Evolutionary conservation across 2,797 vertebrate genomes (phyloP).

Genomic region (Sternotherus odoratus): DNA sequence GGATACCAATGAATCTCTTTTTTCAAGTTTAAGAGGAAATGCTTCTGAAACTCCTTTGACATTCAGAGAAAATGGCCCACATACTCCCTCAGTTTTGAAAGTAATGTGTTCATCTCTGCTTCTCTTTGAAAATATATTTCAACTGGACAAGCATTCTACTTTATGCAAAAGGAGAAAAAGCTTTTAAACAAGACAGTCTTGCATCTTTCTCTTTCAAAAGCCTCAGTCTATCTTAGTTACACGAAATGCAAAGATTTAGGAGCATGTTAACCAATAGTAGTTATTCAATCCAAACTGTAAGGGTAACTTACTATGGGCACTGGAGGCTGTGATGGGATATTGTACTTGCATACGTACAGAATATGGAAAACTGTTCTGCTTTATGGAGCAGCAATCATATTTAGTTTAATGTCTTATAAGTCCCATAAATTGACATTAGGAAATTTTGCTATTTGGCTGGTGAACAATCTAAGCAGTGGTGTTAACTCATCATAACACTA

Average conservation of each 20-base stretch:
- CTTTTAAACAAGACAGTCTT: constrained; percentile 23
- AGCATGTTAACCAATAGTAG: constrained; percentile 71
- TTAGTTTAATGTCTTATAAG: constrained; percentile 83
- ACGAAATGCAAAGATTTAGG: constrained; percentile 71
- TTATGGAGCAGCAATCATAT: constrained; percentile 81
- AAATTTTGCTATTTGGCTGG: constrained; percentile 80
- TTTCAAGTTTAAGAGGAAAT: neutral
- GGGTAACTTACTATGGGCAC: constrained; percentile 73
- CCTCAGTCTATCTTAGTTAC: constrained; percentile 53
- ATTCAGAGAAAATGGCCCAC: neutral
- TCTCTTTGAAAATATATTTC: constrained; percentile 30
- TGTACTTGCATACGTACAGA: constrained; percentile 79
- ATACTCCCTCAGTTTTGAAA: constrained; percentile 1
- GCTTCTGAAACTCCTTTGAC: constrained; percentile 1
- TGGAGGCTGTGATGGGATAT: constrained; percentile 72
- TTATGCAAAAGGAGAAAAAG: constrained; percentile 25
- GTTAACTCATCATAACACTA: constrained; percentile 81
- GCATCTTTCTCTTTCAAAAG: constrained; percentile 38
- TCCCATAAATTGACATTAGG: constrained; percentile 81
- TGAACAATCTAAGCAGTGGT: constrained; percentile 78
- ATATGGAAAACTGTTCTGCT: constrained; percentile 76
- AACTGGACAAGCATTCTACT: neutral
- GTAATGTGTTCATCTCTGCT: neutral
- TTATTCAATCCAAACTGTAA: constrained; percentile 74
- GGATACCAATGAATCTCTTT: neutral